These are phyloP conservation scores for Drosophila multiciliata DNA, from an alignment of 2,888 invertebrate species.

Conservation along the genomic window DNA sequence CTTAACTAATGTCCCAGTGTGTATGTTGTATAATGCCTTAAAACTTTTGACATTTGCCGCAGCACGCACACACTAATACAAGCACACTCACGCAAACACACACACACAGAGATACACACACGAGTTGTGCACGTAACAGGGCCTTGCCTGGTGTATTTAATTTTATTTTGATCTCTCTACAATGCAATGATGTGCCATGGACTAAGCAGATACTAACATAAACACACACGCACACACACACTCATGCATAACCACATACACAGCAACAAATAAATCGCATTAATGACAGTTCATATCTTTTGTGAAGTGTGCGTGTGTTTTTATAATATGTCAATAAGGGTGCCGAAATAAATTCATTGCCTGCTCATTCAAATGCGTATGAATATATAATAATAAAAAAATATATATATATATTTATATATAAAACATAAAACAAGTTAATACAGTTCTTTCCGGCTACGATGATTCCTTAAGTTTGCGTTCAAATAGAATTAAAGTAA, in stretches of 20 bases:
- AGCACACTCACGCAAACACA: background rate
- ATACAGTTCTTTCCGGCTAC: background rate
- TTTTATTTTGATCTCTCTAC: conserved; percentile 39
- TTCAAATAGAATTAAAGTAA: background rate
- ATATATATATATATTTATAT: background rate
- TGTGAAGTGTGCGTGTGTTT: conserved; percentile 44
- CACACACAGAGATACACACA: conserved; percentile 12
- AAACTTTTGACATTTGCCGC: conserved; percentile 55
- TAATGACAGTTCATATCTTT: conserved; percentile 41
- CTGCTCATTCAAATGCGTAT: conserved; percentile 20
- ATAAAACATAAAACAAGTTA: background rate
- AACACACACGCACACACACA: background rate
- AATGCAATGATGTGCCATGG: conserved; percentile 38
- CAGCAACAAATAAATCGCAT: conserved; percentile 49
- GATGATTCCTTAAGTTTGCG: background rate
- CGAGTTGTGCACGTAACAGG: conserved; percentile 5
- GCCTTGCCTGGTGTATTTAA: conserved; percentile 25
- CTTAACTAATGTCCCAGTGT: conserved; percentile 31
- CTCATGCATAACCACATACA: background rate
- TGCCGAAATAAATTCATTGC: conserved; percentile 25
- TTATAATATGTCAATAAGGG: conserved; percentile 34
- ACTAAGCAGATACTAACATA: conserved; percentile 22
- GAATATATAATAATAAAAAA: conserved; percentile 30
- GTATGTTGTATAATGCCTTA: conserved; percentile 23
- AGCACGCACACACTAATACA: conserved; percentile 39